phyloP scores from a whole-genome alignment of 2,888 invertebrate species.

The Cyclophora albipunctata region DNA sequence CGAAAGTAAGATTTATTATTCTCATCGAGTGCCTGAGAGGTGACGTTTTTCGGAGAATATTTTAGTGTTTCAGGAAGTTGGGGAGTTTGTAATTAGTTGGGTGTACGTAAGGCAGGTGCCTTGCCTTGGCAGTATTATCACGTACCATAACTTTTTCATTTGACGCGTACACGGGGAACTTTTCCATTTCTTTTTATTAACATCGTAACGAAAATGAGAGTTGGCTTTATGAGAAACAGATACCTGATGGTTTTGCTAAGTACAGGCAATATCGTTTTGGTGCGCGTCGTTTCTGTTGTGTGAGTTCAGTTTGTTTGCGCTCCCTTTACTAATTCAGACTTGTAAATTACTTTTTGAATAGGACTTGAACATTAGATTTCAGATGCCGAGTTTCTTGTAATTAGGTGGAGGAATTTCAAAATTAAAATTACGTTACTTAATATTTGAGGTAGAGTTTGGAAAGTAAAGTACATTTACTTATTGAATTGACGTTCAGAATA shows the following conservation, averaged over 20 bases:
- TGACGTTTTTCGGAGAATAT: constrained; percentile 72
- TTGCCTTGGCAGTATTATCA: constrained; percentile 68
- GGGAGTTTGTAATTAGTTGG: constrained; percentile 72
- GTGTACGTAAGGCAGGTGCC: constrained; percentile 57
- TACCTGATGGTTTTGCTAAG: constrained; percentile 58
- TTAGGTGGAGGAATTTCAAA: too few relatives aligned
- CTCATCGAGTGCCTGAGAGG: constrained; percentile 47
- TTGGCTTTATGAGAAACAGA: constrained; percentile 63
- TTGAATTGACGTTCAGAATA: too few relatives aligned
- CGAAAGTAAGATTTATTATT: constrained; percentile 53
- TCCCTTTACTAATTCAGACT: not conserved
- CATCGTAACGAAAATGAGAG: constrained; percentile 71
- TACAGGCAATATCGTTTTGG: constrained; percentile 27
- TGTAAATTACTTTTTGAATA: not conserved
- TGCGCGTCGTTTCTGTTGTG: constrained; percentile 6
- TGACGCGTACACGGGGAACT: constrained; percentile 68
- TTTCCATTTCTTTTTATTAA: constrained; percentile 74
- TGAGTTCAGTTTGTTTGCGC: not conserved
- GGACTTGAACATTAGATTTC: not conserved
- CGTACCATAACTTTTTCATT: constrained; percentile 74
- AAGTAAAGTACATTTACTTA: too few relatives aligned
- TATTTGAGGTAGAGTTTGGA: too few relatives aligned
- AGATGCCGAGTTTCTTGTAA: too few relatives aligned
- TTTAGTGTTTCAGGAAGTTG: constrained; percentile 69
- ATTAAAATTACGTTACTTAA: too few relatives aligned